Conservation (phyloP, 2,888 invertebrate species). For the Oscheius sp. region DNA sequence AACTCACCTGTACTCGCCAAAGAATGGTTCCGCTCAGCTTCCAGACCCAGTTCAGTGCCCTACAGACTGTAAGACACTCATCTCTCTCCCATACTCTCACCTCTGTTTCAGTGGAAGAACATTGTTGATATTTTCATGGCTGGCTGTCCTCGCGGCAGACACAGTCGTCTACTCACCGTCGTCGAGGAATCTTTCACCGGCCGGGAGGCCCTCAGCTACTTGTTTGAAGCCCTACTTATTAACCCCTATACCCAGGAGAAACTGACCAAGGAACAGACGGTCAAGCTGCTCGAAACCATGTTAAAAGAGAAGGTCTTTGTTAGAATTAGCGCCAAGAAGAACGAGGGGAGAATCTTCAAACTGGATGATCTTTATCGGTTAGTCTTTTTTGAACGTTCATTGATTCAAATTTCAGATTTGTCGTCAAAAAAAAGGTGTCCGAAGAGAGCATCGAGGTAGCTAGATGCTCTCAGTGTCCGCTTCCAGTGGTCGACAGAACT, state of each 20-base stretch:
- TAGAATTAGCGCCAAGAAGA: neutral
- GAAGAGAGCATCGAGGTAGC: neutral
- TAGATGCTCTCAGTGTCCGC: neutral
- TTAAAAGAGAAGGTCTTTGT: neutral
- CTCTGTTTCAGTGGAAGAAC: conserved; percentile 31
- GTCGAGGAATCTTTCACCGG: conserved; percentile 38
- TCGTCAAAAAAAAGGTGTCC: neutral
- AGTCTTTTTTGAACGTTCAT: neutral
- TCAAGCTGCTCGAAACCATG: neutral
- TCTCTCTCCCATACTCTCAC: too few relatives aligned
- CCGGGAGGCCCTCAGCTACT: conserved; percentile 28
- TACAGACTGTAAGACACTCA: neutral
- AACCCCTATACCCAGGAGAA: conserved; percentile 9
- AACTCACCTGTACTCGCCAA: too few relatives aligned
- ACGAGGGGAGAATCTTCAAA: neutral
- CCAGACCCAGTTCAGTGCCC: neutral
- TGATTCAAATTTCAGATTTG: neutral
- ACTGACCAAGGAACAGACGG: conserved; percentile 15
- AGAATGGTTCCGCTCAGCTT: neutral
- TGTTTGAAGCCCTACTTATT: conserved; percentile 27
- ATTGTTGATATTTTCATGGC: conserved; percentile 8
- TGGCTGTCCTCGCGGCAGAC: conserved; percentile 17
- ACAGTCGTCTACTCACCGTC: conserved; percentile 28
- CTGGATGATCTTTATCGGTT: neutral
- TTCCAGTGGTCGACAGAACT: neutral